A percentile compares a stretch with the other conserved stretches of the same genome.
Conservation (phyloP, 1,140 invertebrate genomes). For the Eciton burchellii region DNA sequence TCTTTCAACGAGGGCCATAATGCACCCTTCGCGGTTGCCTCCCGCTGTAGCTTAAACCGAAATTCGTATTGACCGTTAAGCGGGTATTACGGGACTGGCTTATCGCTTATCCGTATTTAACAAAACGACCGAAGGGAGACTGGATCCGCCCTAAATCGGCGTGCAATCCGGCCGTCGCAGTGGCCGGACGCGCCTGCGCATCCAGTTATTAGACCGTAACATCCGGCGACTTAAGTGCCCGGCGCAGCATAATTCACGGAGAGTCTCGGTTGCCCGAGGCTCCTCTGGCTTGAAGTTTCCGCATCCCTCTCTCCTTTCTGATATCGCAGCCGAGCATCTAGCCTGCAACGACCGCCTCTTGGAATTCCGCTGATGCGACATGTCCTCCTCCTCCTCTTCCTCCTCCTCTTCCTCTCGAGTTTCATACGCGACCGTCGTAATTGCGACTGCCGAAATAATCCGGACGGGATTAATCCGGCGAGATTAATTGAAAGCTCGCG, state of each 20-base stretch:
- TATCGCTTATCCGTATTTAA: slow-evolving; percentile 61
- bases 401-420: slow-evolving; percentile 2
- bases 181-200: slow-evolving; percentile 41
- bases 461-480: slow-evolving; percentile 9
- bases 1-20: neutral
- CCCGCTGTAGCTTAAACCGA: slow-evolving; percentile 36
- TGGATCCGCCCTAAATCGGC: slow-evolving; percentile 7
- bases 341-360: slow-evolving; percentile 7
- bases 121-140: slow-evolving; percentile 45
- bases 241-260: slow-evolving; percentile 56
- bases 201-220: slow-evolving; percentile 68
- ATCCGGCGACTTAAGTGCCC: slow-evolving; percentile 58
- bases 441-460: slow-evolving; percentile 46
- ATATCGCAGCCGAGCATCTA: neutral
- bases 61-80: slow-evolving; percentile 61
- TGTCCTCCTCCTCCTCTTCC: slow-evolving; percentile 4
- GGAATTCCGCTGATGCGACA: slow-evolving; percentile 64
- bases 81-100: slow-evolving; percentile 34
- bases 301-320: slow-evolving; percentile 24
- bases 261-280: neutral
- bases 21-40: slow-evolving; percentile 34
- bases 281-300: slow-evolving; percentile 46
- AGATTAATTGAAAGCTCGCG: slow-evolving; percentile 47
- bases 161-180: slow-evolving; percentile 13
- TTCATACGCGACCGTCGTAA: slow-evolving; percentile 39